Percentiles rank a stretch among this genome's conserved stretches.
phyloP scores from a whole-genome alignment of 2,888 invertebrate species.

The Eupithecia dodoneata region DNA sequence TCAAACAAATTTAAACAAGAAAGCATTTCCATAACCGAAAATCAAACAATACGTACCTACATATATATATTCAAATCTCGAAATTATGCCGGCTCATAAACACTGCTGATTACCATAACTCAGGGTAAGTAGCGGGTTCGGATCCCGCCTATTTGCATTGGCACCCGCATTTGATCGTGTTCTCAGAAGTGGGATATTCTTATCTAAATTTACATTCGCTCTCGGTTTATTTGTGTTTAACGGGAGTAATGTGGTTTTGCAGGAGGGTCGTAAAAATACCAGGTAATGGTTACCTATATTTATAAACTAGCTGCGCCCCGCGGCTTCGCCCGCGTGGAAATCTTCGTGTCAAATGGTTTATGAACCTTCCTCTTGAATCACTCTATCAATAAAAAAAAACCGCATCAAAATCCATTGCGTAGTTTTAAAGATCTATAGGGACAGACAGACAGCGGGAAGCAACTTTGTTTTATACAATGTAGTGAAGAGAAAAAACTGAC shows the following conservation, averaged over 20 bases:
- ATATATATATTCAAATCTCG: conserved; percentile 12
- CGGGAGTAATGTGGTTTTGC: conserved; percentile 16
- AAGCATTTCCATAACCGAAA: background rate
- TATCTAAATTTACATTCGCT: conserved; percentile 34
- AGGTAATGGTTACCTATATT: background rate
- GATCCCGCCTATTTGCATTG: conserved; percentile 28
- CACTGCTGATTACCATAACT: conserved; percentile 28
- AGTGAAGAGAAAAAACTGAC: too few species aligned
- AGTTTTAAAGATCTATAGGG: too few species aligned
- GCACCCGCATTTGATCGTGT: conserved; percentile 28
- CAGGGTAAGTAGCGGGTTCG: conserved; percentile 26
- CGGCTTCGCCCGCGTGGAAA: too few species aligned
- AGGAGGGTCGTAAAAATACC: conserved; percentile 20
- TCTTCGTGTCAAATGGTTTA: too few species aligned
- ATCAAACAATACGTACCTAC: background rate
- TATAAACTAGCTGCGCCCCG: too few species aligned
- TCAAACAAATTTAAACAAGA: background rate
- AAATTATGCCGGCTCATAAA: conserved; percentile 24
- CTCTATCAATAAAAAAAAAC: too few species aligned
- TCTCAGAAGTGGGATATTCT: conserved; percentile 31
- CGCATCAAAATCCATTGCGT: too few species aligned
- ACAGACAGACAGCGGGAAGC: too few species aligned
- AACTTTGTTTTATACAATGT: too few species aligned
- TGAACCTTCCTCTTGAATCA: too few species aligned
- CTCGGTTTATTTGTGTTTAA: conserved; percentile 28